phyloP scores from a whole-genome alignment of 2,113 vertebrate genomes.

The Eclectus roratus region DNA sequence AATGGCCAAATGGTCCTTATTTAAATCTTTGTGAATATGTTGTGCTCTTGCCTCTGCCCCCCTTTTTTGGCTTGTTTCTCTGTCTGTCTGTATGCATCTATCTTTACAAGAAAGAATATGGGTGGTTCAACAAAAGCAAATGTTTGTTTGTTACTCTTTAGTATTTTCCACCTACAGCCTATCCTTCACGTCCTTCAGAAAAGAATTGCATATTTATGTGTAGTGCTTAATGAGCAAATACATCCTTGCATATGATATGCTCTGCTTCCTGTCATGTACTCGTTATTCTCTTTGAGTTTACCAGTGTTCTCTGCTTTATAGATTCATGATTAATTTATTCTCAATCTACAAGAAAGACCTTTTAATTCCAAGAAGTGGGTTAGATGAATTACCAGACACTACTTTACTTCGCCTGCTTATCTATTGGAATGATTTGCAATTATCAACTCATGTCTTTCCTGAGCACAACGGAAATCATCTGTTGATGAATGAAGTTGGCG shows the following conservation, averaged over 20 bases:
- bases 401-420: conserved; percentile 36
- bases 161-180: conserved; percentile 25
- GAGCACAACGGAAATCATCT: neutral
- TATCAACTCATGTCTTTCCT: neutral
- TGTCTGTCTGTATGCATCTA: neutral
- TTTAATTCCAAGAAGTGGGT: conserved; percentile 62
- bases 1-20: neutral
- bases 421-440: conserved; percentile 24
- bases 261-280: conserved; percentile 61
- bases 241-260: conserved; percentile 53
- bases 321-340: conserved; percentile 66
- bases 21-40: neutral
- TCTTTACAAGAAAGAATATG: neutral
- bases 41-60: neutral
- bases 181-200: conserved; percentile 26
- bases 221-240: conserved; percentile 60
- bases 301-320: conserved; percentile 51
- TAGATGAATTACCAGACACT: conserved; percentile 39
- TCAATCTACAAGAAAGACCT: conserved; percentile 50
- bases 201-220: conserved; percentile 56
- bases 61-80: neutral
- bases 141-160: conserved; percentile 26
- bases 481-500: neutral
- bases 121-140: conserved; percentile 3
- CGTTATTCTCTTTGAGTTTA: conserved; percentile 60